phyloP scores from a whole-genome alignment of 2,797 vertebrate species.

The Acipenser oxyrinchus region DNA sequence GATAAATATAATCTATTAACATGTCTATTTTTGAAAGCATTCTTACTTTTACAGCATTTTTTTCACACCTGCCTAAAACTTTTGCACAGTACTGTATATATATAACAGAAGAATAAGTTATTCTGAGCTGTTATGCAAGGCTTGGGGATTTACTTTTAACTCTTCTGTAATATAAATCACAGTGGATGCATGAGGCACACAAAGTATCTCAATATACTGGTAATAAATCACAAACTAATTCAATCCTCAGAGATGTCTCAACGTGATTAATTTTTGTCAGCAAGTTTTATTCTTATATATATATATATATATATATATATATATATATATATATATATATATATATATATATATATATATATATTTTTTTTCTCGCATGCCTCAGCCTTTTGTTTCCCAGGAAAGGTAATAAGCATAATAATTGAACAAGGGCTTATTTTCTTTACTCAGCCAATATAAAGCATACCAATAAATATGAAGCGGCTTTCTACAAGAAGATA shows the following conservation, averaged over 20 bases:
- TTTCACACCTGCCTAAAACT: no score
- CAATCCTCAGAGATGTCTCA: slow-evolving; percentile 11
- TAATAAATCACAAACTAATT: slow-evolving; percentile 20
- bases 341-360: no score
- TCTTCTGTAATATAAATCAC: slow-evolving; percentile 7
- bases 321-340: no score
- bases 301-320: not conserved
- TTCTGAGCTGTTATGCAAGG: not conserved
- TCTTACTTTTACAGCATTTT: no score
- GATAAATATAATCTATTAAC: no score
- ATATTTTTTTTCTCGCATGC: no score
- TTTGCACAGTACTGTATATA: no score
- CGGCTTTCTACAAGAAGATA: not conserved
- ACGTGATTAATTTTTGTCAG: slow-evolving; percentile 18
- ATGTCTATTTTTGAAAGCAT: no score
- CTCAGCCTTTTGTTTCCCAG: not conserved
- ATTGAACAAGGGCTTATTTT: slow-evolving; percentile 4
- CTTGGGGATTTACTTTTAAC: not conserved
- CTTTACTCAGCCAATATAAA: not conserved
- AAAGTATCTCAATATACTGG: not conserved
- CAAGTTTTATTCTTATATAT: slow-evolving; percentile 8
- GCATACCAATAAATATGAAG: not conserved
- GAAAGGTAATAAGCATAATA: slow-evolving; percentile 2
- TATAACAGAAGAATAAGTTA: not conserved
- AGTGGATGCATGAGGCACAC: slow-evolving; percentile 3